Base-by-base conservation (phyloP, 2,797 vertebrate genomes). In the Trematomus bernacchii region DNA sequence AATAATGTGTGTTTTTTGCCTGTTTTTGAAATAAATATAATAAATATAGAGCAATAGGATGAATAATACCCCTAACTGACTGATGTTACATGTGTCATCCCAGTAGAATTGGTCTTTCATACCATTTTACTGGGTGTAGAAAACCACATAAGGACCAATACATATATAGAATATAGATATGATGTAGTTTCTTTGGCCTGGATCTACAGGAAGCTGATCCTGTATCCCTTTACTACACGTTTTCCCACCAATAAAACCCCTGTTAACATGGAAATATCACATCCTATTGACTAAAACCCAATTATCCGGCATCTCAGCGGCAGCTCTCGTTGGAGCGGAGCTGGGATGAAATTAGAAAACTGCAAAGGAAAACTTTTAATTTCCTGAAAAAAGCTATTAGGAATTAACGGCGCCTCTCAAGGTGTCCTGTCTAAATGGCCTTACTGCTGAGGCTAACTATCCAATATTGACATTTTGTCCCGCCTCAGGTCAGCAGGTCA, bases 391-490 rank as follows among this genome's bases (percentile, higher is more conserved):
- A 67, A 70, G 63, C 58, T 61, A 76, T 81, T 55, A 76, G 72
- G 58, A 77, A 77, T 78, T 54, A 84, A 71, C 19, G 44, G 51
- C 14, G 23, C 61, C 66, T 76, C 73, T 84, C 8, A 66, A 83
- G 73, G 83, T 76, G 76, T 88, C 80, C 66, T 75, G 67, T 71
- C 80, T 82, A 88, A 90, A 88, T 12, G 54, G 57, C 75, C 68
- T 76, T 84, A 87, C 89, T 86, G 77, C 74, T 60, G 66, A 50
- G 1, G 84, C 87, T 88, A 85, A 92, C 93, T 85, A 91, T 91
- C 89, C 89, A 63, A 14, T 84, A 93, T 88, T 93, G 93, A 94
- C 92, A 87, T 89, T 85, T 86, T 77, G 88, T 83, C 85, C 90
- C 84, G 73, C 89, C 90, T 89, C 82, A 68, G 90, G 91, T 91